Conservation (phyloP, 2,888 invertebrate species). For the Metalampra italica region DNA sequence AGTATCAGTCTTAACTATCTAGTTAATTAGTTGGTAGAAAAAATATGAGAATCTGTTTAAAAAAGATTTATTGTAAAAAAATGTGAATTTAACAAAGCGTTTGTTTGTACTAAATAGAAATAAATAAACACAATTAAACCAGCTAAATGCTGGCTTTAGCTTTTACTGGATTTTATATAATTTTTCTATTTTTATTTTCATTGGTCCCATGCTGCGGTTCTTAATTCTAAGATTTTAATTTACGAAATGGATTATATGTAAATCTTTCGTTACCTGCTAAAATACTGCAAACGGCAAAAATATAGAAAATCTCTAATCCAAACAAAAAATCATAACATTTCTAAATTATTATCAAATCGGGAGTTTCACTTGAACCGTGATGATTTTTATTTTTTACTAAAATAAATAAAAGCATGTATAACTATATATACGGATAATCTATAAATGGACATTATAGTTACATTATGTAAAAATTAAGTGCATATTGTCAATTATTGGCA, state of each 20-base stretch:
- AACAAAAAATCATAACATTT: background rate
- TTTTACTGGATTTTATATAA: background rate
- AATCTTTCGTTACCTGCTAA: background rate
- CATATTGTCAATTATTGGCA: constrained; percentile 8
- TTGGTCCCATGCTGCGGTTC: constrained; percentile 24
- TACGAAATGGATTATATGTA: constrained; percentile 1
- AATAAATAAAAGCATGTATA: background rate
- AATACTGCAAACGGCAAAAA: constrained; percentile 7
- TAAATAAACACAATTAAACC: constrained; percentile 5
- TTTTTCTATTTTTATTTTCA: background rate
- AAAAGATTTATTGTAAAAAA: constrained; percentile 36
- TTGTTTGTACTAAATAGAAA: constrained; percentile 28
- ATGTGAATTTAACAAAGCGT: constrained; percentile 27
- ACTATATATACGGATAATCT: background rate
- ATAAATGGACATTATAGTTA: background rate
- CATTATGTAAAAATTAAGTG: constrained; percentile 5
- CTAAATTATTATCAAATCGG: background rate
- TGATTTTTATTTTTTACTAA: background rate
- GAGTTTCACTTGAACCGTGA: background rate
- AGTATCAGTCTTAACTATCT: too few relatives aligned
- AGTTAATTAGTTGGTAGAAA: too few relatives aligned
- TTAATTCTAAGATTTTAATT: background rate
- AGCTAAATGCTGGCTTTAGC: constrained; percentile 3
- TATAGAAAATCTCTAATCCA: background rate
- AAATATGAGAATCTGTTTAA: constrained; percentile 8